A percentile compares a stretch with the other conserved stretches of the same genome.
These are phyloP conservation scores for Corythucha ciliata DNA, from an alignment of 2,888 invertebrate genomes.

Conservation along the genomic window DNA sequence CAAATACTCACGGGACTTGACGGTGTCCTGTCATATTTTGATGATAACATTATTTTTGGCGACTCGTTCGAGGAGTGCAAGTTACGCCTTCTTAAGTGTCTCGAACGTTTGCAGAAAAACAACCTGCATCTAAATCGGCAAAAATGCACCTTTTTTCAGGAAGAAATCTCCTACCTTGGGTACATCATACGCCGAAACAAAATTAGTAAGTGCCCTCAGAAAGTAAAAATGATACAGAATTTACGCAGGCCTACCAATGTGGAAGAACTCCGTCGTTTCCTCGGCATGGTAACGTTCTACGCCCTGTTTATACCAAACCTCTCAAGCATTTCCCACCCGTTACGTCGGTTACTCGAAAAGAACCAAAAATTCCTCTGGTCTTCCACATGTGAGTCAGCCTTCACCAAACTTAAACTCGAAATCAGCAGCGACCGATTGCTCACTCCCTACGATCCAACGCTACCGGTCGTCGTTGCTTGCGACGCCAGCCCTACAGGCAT, in stretches of 20 bases:
- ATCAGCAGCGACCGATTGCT: constrained; percentile 31
- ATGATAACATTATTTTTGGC: neutral
- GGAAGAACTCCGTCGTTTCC: constrained; percentile 11
- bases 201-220: constrained; percentile 5
- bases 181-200: constrained; percentile 2
- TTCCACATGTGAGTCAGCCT: constrained; percentile 29
- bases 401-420: constrained; percentile 31
- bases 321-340: constrained; percentile 27
- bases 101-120: neutral
- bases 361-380: constrained; percentile 27
- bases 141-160: constrained; percentile 13
- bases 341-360: constrained; percentile 29
- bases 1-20: neutral
- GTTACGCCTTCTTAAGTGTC: neutral
- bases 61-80: constrained; percentile 3
- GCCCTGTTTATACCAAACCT: constrained; percentile 16
- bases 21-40: neutral
- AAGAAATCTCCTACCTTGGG: constrained; percentile 6
- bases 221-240: constrained; percentile 1
- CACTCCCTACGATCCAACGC: constrained; percentile 29
- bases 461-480: constrained; percentile 27
- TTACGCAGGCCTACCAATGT: neutral
- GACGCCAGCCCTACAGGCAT: constrained; percentile 24
- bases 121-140: constrained; percentile 11
- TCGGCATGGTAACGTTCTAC: constrained; percentile 16